Percentiles rank a stretch among this genome's conserved stretches.
Evolutionary conservation across 2,113 vertebrate species (phyloP).

Genomic region (Xiphophorus hellerii): DNA sequence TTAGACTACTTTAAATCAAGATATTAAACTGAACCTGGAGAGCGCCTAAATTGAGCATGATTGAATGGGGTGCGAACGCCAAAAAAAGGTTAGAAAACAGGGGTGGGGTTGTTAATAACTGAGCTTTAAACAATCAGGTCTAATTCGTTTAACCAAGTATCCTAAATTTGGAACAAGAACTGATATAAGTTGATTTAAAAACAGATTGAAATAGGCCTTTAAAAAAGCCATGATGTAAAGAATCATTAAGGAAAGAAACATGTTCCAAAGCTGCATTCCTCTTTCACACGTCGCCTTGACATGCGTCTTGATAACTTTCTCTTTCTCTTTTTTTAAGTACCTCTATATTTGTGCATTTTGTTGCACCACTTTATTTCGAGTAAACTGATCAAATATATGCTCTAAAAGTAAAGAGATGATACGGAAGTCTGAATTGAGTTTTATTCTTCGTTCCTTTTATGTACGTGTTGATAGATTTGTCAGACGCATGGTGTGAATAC

Average conservation of each 20-base stretch:
- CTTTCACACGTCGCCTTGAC: constrained; percentile 5
- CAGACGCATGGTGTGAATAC: neutral
- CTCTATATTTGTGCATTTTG: neutral
- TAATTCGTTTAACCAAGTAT: neutral
- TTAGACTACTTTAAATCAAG: neutral
- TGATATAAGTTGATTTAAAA: neutral
- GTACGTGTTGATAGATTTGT: neutral
- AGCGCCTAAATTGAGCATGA: neutral
- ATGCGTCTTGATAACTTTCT: constrained; percentile 4
- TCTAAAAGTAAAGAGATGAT: neutral
- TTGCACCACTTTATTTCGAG: neutral
- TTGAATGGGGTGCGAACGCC: neutral
- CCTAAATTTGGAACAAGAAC: too few relatives aligned
- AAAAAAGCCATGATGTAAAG: neutral
- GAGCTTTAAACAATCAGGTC: neutral
- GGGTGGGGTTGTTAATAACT: neutral
- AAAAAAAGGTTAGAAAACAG: neutral
- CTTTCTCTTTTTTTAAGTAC: neutral
- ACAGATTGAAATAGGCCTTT: neutral
- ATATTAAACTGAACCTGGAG: neutral
- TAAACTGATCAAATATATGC: neutral
- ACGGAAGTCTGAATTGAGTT: neutral
- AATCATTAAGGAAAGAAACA: neutral
- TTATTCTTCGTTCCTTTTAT: neutral
- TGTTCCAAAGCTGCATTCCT: constrained; percentile 4